phyloP scores from a whole-genome alignment of 1,140 invertebrate species.

The Drosophila neocordata region DNA sequence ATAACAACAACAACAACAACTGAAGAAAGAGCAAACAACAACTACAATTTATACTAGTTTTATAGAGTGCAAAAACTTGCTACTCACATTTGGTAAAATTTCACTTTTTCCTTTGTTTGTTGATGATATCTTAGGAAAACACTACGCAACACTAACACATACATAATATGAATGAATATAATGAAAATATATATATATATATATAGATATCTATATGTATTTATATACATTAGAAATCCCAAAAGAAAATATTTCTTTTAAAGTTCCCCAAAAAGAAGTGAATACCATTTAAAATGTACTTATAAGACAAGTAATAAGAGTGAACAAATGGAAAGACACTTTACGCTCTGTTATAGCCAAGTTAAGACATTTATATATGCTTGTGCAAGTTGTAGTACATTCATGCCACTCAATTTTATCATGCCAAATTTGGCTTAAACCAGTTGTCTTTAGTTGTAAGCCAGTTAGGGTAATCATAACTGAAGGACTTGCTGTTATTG shows the following conservation, averaged over 20 bases:
- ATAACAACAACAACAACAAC: constrained; percentile 35
- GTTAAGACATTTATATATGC: constrained; percentile 22
- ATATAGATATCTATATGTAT: background rate
- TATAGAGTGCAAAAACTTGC: constrained; percentile 45
- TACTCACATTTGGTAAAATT: constrained; percentile 61
- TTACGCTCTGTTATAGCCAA: constrained; percentile 31
- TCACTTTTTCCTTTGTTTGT: constrained; percentile 65
- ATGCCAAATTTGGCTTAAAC: constrained; percentile 38
- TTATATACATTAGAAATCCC: background rate
- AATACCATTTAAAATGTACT: too few relatives aligned
- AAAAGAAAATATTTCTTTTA: too few relatives aligned
- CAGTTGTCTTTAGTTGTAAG: constrained; percentile 51
- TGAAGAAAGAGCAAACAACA: background rate
- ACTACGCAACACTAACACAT: constrained; percentile 5
- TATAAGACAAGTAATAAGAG: too few relatives aligned
- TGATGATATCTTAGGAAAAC: constrained; percentile 4
- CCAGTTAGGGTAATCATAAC: constrained; percentile 39
- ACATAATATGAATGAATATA: constrained; percentile 2
- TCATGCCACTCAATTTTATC: background rate
- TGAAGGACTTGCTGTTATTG: constrained; percentile 7
- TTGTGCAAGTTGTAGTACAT: background rate
- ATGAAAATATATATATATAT: background rate
- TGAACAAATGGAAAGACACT: too few relatives aligned
- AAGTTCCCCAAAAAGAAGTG: too few relatives aligned
- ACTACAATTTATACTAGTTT: constrained; percentile 43